Base-by-base conservation (phyloP, 1,140 invertebrate species). In the Zaprionus capensis region DNA sequence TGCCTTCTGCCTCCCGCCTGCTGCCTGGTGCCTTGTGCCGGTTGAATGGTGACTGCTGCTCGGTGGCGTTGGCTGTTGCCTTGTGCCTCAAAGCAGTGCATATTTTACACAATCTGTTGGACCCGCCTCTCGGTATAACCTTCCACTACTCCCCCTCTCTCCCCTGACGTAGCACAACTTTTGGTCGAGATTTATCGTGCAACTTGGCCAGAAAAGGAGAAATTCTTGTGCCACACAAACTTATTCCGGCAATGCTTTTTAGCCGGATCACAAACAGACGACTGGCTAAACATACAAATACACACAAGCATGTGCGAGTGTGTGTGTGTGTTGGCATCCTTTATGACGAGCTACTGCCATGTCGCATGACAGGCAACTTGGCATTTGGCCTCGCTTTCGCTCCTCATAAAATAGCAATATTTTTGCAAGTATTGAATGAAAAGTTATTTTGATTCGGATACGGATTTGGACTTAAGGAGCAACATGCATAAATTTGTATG, bases 91-190 rank as follows among this genome's bases (percentile, higher is more conserved):
- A 64, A 84, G 78, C 74, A 71, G 71, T 88, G 84, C 84, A 88
- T 90, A 87, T 83, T 87, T 87, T 87, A 88, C 81, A 84, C 78
- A 87, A 88, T 88, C 78, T 82, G 56, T 72, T 73, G 66, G 63
- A 57, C 68, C 17, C 55, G 22, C 12, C 36, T 46, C 17, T 26
- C 22, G 28, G 34, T 41, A 41, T n/a, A 46, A 2, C n/a, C n/a
- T 61, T 17, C 17, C 46, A 17, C 17, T 4, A 3, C 7, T 59
- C 17, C 15, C 46, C 17, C 17, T 34, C n/a, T 17, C 41, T 17
- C 26, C 20, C 64, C 24, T 12, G n/a, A 41, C 6, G 55, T 65
- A 63, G 67, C 68, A 69, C 77, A 88, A 83, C 68, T 87, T 87
- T 38, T 87, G 53, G 81, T 28, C 58, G 78, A 88, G 84, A 88